Percentiles rank a stretch among this genome's conserved stretches.
Evolutionary conservation across 2,113 vertebrate species (phyloP).

Genomic region (Clarias batrachus): DNA sequence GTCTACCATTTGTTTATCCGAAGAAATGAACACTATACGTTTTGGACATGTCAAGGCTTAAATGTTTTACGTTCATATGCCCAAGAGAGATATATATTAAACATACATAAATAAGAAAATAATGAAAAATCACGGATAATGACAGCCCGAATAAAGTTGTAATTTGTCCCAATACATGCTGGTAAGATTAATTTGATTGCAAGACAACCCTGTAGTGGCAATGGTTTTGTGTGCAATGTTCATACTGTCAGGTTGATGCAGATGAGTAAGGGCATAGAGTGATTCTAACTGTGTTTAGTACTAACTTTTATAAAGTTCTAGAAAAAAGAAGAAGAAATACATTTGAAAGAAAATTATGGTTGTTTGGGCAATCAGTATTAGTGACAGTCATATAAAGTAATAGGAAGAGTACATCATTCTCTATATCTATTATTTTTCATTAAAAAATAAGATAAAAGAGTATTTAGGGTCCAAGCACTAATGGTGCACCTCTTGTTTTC

Average conservation of each 20-base stretch:
- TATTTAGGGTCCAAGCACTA: too few relatives aligned
- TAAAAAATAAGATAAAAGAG: too few relatives aligned
- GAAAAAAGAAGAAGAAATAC: neutral
- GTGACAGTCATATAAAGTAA: too few relatives aligned
- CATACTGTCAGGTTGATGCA: neutral
- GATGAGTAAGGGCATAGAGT: neutral
- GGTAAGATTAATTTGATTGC: neutral
- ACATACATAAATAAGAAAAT: too few relatives aligned
- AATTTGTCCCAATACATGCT: neutral
- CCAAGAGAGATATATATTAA: neutral
- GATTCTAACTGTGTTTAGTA: neutral
- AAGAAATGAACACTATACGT: neutral
- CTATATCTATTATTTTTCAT: too few relatives aligned
- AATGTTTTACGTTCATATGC: neutral
- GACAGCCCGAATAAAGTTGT: too few relatives aligned
- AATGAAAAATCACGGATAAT: too few relatives aligned
- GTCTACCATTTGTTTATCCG: neutral
- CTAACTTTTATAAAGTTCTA: neutral
- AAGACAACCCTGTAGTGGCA: neutral
- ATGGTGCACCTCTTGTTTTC: too few relatives aligned
- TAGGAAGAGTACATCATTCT: too few relatives aligned
- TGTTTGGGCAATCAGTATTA: too few relatives aligned
- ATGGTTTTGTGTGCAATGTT: neutral
- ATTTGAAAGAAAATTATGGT: too few relatives aligned
- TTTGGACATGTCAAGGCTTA: neutral